Base-by-base conservation (phyloP, 2,797 vertebrate genomes). In the Cossypha polioptera region DNA sequence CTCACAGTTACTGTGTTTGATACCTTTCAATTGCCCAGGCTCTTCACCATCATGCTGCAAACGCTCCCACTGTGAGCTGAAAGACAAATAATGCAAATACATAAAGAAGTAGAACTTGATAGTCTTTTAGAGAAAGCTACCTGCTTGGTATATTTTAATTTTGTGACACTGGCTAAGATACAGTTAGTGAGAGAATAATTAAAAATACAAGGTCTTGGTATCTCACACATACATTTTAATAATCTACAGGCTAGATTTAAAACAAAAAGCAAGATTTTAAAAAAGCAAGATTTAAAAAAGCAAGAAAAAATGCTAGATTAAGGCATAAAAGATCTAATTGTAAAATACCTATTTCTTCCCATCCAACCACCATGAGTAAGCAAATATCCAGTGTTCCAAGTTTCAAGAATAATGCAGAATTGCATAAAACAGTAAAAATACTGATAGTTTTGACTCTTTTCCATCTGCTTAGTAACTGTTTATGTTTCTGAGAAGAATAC, bases 21-120 rank as follows among this genome's bases (percentile, higher is more conserved):
- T 98, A 99, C 99, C 99, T 99, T 98, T 99, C 66, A 99, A 24
- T 5, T 98, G 98, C 84, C 97, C 98, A 7, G 96, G 75, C 90
- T 99, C 99, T 94, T 97, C 96, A 61, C 98, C 98, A 33, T 98
- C 98, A 87, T 97, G 97, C 97, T 99, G 99, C 91, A 98, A 90
- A 43, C 98, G 97, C 94, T 99, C 99, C 99, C 99, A 99, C 89
- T 99, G 99, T 58, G 98, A 98, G 96, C 99, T 99, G 85, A 91
- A 65, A 97, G 62, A 95, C 79, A 95, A 2, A 86, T 5, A 90
- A 95, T 3, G 53, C 26, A 96, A 88, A 40, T 10, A 50, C 12
- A 75, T 21, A 36, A 65, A 62, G 22, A 71, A 1, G 1, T 35
- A 83, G 16, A 48, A 54, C 19, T 75, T 76, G 5, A 53, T 11